Evolutionary conservation across 2,113 vertebrate species (phyloP).

Genomic region (Anguilla rostrata): DNA sequence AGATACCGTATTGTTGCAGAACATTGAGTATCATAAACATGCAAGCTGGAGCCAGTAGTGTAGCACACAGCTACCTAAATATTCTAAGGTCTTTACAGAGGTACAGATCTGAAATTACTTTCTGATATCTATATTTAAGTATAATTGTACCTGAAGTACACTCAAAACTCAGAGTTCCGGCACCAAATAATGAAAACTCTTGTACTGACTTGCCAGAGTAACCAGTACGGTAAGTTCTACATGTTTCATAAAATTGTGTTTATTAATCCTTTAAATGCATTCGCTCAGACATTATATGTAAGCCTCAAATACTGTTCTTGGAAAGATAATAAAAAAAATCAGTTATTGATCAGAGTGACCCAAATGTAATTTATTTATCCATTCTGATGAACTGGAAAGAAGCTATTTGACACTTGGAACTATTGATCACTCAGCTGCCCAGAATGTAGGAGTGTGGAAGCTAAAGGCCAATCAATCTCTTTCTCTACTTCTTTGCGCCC

Average conservation of each 20-base stretch:
- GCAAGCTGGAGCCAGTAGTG: neutral
- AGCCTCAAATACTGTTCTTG: neutral
- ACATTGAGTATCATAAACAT: neutral
- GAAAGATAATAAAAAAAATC: neutral
- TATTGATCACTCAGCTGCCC: slow-evolving; percentile 41
- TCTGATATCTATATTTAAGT: neutral
- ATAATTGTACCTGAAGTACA: neutral
- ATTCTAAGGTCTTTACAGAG: no score
- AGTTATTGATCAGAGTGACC: slow-evolving; percentile 34
- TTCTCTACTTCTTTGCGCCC: slow-evolving; percentile 18
- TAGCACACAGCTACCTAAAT: no score
- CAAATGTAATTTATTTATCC: slow-evolving; percentile 40
- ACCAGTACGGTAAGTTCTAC: neutral
- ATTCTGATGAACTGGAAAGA: slow-evolving; percentile 33
- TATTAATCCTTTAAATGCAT: slow-evolving; percentile 17
- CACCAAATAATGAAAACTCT: neutral
- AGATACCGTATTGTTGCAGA: no score
- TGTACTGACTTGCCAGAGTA: neutral
- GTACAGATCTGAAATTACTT: no score
- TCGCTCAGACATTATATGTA: slow-evolving; percentile 19
- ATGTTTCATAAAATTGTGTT: slow-evolving; percentile 23
- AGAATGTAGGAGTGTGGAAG: slow-evolving; percentile 20
- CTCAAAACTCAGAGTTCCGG: neutral
- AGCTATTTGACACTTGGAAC: slow-evolving; percentile 38
- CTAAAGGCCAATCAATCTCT: slow-evolving; percentile 40